Evolutionary conservation across 2,888 invertebrate species (phyloP).

Genomic region (Catocala sponsa): DNA sequence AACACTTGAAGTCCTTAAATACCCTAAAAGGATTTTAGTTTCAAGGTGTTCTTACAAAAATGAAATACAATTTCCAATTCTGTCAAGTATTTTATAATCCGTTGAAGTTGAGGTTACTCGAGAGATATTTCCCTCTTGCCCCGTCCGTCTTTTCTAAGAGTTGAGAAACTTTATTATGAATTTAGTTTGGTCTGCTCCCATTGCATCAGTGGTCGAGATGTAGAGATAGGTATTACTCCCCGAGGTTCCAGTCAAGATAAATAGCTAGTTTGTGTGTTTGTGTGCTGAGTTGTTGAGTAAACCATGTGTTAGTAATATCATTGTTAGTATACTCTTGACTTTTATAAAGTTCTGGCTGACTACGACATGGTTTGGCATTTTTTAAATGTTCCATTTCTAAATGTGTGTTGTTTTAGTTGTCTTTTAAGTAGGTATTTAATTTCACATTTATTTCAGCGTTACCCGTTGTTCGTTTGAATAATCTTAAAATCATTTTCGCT

Average conservation of each 20-base stretch:
- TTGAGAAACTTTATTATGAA: conserved; percentile 56
- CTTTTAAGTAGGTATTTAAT: background rate
- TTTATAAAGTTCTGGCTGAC: no score
- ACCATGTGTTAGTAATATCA: background rate
- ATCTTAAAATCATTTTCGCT: no score
- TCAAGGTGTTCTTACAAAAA: conserved; percentile 15
- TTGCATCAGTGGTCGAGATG: conserved; percentile 25
- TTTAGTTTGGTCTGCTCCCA: conserved; percentile 49
- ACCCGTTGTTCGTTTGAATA: no score
- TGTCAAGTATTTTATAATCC: conserved; percentile 45
- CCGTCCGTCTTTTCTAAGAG: conserved; percentile 51
- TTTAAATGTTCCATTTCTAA: no score
- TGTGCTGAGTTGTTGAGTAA: background rate
- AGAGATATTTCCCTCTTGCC: conserved; percentile 50
- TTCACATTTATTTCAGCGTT: background rate
- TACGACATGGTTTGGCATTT: no score
- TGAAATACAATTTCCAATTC: conserved; percentile 41
- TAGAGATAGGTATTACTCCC: conserved; percentile 11
- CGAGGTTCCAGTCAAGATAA: conserved; percentile 14
- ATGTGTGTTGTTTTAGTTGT: no score
- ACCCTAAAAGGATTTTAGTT: conserved; percentile 4
- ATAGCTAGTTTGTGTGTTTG: background rate
- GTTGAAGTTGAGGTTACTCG: conserved; percentile 40
- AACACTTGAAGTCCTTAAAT: background rate
- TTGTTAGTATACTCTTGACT: no score